A percentile compares a stretch with the other conserved stretches of the same genome.
Evolutionary conservation across 2,797 vertebrate species (phyloP).

Genomic region (Halcyon chelicuti): DNA sequence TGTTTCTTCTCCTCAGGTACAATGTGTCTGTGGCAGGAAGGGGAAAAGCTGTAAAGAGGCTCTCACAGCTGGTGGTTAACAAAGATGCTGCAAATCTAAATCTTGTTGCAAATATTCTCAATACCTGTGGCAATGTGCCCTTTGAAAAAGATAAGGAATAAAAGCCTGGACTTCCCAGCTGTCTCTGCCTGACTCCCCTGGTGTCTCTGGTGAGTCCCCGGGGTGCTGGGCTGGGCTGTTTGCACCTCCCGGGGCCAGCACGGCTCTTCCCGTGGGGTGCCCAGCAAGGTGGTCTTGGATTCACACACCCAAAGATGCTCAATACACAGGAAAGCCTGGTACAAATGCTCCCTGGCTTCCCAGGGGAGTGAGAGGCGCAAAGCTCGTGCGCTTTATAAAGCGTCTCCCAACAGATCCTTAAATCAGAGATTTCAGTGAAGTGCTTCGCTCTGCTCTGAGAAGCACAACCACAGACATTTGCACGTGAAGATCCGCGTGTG

Average conservation of each 20-base stretch:
- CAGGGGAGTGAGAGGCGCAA: fast-evolving
- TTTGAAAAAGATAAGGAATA: background rate
- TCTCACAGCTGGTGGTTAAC: background rate
- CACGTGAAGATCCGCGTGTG: fast-evolving
- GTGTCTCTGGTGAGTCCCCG: background rate
- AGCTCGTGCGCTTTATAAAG: fast-evolving
- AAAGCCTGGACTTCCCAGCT: background rate
- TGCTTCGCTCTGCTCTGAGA: background rate
- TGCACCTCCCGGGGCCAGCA: background rate
- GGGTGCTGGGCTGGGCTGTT: background rate
- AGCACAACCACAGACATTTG: fast-evolving
- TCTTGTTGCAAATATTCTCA: background rate
- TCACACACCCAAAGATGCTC: background rate
- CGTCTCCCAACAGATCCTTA: background rate
- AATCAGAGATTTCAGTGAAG: background rate
- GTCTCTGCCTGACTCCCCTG: background rate
- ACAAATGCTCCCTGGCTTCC: background rate
- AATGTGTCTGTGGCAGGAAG: background rate
- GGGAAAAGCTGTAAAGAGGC: background rate
- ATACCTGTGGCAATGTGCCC: fast-evolving
- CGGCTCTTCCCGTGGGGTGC: fast-evolving
- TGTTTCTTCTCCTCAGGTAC: background rate
- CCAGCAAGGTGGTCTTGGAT: fast-evolving
- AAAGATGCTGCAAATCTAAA: background rate
- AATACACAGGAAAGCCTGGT: fast-evolving